phyloP scores from a whole-genome alignment of 2,888 invertebrate species.

The Tanaodytes sp. region DNA sequence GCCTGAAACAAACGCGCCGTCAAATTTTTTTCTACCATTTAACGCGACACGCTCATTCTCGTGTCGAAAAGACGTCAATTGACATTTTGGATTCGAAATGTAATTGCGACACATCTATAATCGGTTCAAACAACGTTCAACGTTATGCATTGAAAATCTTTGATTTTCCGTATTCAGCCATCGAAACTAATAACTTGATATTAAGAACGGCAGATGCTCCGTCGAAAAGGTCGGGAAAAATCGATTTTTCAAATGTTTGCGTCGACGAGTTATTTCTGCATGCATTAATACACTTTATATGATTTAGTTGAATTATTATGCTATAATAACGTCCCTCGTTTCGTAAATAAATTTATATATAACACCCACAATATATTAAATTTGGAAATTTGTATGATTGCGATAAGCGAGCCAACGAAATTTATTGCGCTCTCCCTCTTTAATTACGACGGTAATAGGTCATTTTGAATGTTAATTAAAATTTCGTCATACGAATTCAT shows the following conservation, averaged over 20 bases:
- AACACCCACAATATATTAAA: too few relatives aligned
- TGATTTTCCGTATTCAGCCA: slow-evolving; percentile 27
- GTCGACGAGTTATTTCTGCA: slow-evolving; percentile 43
- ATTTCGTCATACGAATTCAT: too few relatives aligned
- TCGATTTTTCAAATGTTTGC: slow-evolving; percentile 49
- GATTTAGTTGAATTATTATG: slow-evolving; percentile 33
- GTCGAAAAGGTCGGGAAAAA: slow-evolving; percentile 49
- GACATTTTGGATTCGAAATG: slow-evolving; percentile 24
- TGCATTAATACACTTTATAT: slow-evolving; percentile 43
- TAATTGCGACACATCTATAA: slow-evolving; percentile 16
- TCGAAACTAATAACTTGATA: slow-evolving; percentile 39
- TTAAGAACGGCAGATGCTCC: slow-evolving; percentile 28
- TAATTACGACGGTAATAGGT: too few relatives aligned
- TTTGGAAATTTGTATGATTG: too few relatives aligned
- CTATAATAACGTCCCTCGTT: slow-evolving; percentile 16
- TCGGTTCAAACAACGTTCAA: slow-evolving; percentile 28
- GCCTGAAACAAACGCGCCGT: background rate
- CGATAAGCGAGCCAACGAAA: too few relatives aligned
- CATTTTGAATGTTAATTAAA: too few relatives aligned
- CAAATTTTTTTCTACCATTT: too few relatives aligned
- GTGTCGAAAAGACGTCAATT: slow-evolving; percentile 8
- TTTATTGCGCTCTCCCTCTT: too few relatives aligned
- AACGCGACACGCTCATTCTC: background rate
- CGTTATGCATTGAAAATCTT: slow-evolving; percentile 13
- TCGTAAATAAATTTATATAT: too few relatives aligned